Base-by-base conservation (phyloP, 2,113 vertebrate species). In the Rhineura floridana region DNA sequence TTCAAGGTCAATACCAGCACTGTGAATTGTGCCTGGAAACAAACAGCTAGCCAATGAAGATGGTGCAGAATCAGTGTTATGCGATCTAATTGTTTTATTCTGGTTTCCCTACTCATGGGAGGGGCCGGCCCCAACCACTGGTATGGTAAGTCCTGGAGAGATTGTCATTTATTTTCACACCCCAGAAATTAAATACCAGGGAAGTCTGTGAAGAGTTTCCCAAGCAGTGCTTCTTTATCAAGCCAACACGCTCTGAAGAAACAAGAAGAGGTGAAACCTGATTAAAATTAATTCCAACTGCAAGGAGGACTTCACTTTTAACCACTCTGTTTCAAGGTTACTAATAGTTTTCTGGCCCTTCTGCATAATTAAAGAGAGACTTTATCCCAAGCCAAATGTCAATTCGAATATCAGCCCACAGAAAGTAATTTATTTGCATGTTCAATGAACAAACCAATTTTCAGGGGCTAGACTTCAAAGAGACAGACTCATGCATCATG, bases 351-450 rank as follows among this genome's bases (percentile, higher is more conserved):
- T 94, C 91, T 94, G 80, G 93, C 81, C 93, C 95, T 95, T 92
- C 88, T 93, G 91, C 82, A 87, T 96, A 96, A 97, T 96, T 96
- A 96, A 96, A 94, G 91, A 94, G 93, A 95, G 94, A 92, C 93
- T 92, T 93, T 95, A 91, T 92, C 91, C 39, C 85, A 63, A 95
- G 86, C 84, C 36, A 95, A 95, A 96, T 88, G 93, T 94, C 95
- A 95, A 89, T 93, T 96, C 93, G 88, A 95, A 96, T 97, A 95
- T 93, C 84, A 96, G 93, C 90, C 81, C 25, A 19, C 88, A 86
- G 81, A 93, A 88, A 94, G 94, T 92, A 94, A 96, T 96, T 94
- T 94, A 93, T 96, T 96, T 96, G 94, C 94, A 93, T 91, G 94
- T 95, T 95, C 95, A 95, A 89, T 90, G 93, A 95, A 96, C 93